These are phyloP conservation scores for Scolanthus callimorphus DNA, from an alignment of 92 coral and sea anemone genomes.

Conservation along the genomic window DNA sequence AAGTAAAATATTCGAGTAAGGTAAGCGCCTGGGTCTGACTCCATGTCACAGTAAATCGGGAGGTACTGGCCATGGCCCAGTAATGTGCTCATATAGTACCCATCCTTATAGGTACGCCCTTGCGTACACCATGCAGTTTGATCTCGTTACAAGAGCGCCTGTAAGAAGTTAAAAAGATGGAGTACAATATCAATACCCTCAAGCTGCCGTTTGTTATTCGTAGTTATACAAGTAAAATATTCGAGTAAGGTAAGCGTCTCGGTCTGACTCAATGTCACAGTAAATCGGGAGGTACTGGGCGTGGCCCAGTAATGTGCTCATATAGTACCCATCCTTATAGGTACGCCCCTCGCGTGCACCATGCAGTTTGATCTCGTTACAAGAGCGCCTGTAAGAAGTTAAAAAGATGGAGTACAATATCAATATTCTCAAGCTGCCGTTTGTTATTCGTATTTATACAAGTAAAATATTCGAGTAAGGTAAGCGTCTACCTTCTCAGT, in stretches of 20 bases:
- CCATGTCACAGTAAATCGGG: constrained; percentile 45
- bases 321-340: constrained; percentile 17
- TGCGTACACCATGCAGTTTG: too few relatives aligned
- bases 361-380: constrained; percentile 33
- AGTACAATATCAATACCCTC: too few relatives aligned
- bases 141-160: constrained; percentile 51
- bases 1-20: too few relatives aligned
- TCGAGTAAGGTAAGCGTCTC: too few relatives aligned
- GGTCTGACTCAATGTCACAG: constrained; percentile 42
- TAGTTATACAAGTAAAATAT: too few relatives aligned
- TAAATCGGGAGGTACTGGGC: constrained; percentile 36
- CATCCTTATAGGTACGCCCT: constrained; percentile 12
- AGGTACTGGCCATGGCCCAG: constrained; percentile 14
- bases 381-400: constrained; percentile 35
- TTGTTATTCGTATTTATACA: too few relatives aligned
- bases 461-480: too few relatives aligned
- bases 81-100: constrained; percentile 18
- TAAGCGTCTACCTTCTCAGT: too few relatives aligned
- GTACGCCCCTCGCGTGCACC: constrained; percentile 16
- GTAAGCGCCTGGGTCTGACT: constrained; percentile 38
- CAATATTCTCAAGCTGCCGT: too few relatives aligned
- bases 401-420: too few relatives aligned
- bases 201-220: too few relatives aligned
- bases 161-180: too few relatives aligned
- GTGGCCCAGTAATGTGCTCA: constrained; percentile 3